A percentile compares a stretch with the other conserved stretches of the same genome.
These are phyloP conservation scores for Leptinotarsa tumamoca DNA, from an alignment of 2,888 invertebrate genomes.

Conservation along the genomic window DNA sequence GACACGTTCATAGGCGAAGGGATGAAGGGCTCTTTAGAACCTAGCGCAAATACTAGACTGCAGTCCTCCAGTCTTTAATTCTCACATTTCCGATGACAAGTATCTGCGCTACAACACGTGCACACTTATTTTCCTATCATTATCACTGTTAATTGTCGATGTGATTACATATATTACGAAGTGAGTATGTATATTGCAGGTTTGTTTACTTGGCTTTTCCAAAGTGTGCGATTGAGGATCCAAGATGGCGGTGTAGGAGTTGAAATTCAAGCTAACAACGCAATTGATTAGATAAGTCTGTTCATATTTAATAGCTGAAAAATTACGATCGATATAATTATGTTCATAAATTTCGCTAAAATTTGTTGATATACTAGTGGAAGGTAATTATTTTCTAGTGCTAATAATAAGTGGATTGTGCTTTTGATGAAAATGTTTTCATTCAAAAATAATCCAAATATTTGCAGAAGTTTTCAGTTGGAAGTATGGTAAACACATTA, in stretches of 20 bases:
- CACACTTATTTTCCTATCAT: not conserved
- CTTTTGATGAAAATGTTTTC: not conserved
- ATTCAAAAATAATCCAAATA: no score
- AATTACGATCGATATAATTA: not conserved
- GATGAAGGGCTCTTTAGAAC: constrained; percentile 49
- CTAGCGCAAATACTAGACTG: constrained; percentile 49
- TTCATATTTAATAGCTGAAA: not conserved
- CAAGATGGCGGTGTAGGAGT: not conserved
- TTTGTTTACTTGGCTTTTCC: not conserved
- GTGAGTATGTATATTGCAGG: not conserved
- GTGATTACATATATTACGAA: not conserved
- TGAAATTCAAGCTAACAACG: not conserved
- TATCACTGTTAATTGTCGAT: not conserved
- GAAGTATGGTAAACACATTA: no score
- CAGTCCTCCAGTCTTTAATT: constrained; percentile 29
- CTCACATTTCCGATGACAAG: constrained; percentile 20
- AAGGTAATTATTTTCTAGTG: not conserved
- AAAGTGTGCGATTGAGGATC: not conserved
- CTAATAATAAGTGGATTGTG: no score
- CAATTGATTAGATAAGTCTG: not conserved
- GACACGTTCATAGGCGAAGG: constrained; percentile 47
- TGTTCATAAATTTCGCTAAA: not conserved
- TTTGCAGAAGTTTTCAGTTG: no score
- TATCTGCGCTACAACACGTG: not conserved
- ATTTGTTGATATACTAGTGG: not conserved